phyloP scores from a whole-genome alignment of 2,113 vertebrate species.

The Cyanistes caeruleus region DNA sequence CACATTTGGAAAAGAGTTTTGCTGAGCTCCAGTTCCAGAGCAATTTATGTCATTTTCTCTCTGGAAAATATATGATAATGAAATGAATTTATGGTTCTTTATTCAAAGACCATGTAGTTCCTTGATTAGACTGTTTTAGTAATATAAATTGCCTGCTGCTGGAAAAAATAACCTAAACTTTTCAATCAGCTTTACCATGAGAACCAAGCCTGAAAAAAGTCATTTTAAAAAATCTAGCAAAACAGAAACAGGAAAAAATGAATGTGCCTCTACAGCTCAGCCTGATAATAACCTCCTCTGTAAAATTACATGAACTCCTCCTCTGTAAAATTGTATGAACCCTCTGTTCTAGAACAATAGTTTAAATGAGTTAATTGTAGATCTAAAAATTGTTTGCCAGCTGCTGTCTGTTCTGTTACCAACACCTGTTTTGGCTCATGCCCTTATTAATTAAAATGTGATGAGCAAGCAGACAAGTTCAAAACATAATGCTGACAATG shows the following conservation, averaged over 20 bases:
- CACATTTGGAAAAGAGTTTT: slow-evolving; percentile 20
- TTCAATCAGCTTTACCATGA: slow-evolving; percentile 24
- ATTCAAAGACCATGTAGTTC: slow-evolving; percentile 5
- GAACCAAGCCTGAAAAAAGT: neutral
- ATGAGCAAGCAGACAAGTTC: slow-evolving; percentile 39
- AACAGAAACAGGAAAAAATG: neutral
- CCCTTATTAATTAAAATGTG: slow-evolving; percentile 51
- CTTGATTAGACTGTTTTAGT: slow-evolving; percentile 41
- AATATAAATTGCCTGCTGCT: slow-evolving; percentile 39
- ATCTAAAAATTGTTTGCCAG: slow-evolving; percentile 34
- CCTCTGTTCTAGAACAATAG: slow-evolving; percentile 43
- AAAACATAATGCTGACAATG: neutral
- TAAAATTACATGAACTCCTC: slow-evolving; percentile 1
- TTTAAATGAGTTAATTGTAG: slow-evolving; percentile 32
- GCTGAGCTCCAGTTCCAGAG: slow-evolving; percentile 24
- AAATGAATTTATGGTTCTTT: slow-evolving; percentile 33
- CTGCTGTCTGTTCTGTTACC: slow-evolving; percentile 14
- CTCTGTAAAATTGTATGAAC: neutral
- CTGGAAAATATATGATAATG: slow-evolving; percentile 22
- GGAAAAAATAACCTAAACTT: neutral
- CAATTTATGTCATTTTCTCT: slow-evolving; percentile 8
- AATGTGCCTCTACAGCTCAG: neutral
- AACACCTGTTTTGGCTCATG: slow-evolving; percentile 31
- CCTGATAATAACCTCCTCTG: neutral
- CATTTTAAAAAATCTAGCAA: neutral